Evolutionary conservation across 1,140 invertebrate species (phyloP).

Genomic region (Cotesia chilonis): DNA sequence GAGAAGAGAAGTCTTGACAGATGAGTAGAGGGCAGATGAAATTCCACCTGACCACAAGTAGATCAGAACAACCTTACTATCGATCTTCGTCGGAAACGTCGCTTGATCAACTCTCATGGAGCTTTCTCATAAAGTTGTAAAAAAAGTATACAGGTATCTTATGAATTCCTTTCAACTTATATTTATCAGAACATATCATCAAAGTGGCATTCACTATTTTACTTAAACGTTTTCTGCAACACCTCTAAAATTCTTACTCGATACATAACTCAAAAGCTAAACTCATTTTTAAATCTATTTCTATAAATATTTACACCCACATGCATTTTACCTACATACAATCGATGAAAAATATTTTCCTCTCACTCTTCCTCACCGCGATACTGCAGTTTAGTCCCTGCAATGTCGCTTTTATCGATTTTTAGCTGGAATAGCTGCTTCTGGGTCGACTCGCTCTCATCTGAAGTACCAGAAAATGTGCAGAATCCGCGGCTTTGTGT

Average conservation of each 20-base stretch:
- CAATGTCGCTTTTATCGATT: constrained; percentile 33
- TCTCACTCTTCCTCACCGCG: background rate
- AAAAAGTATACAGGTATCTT: constrained; percentile 1
- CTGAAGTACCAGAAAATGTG: constrained; percentile 20
- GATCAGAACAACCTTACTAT: constrained; percentile 31
- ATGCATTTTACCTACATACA: background rate
- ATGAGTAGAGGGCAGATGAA: constrained; percentile 30
- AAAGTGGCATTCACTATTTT: no score
- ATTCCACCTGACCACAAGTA: constrained; percentile 42
- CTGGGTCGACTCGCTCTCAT: constrained; percentile 29
- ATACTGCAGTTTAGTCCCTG: constrained; percentile 28
- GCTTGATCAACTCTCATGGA: constrained; percentile 26
- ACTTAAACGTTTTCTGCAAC: no score
- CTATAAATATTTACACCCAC: background rate
- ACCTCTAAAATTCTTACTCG: background rate
- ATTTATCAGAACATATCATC: background rate
- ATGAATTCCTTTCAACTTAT: background rate
- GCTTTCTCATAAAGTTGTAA: background rate
- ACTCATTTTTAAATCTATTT: background rate
- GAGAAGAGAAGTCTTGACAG: no score
- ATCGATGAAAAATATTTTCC: background rate
- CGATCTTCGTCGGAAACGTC: constrained; percentile 34
- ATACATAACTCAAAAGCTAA: background rate
- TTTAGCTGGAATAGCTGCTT: constrained; percentile 10
- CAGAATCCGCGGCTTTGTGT: background rate